Percentiles rank a stretch among this genome's conserved stretches.
phyloP scores from a whole-genome alignment of 2,113 vertebrate species.

The Condylura cristata region DNA sequence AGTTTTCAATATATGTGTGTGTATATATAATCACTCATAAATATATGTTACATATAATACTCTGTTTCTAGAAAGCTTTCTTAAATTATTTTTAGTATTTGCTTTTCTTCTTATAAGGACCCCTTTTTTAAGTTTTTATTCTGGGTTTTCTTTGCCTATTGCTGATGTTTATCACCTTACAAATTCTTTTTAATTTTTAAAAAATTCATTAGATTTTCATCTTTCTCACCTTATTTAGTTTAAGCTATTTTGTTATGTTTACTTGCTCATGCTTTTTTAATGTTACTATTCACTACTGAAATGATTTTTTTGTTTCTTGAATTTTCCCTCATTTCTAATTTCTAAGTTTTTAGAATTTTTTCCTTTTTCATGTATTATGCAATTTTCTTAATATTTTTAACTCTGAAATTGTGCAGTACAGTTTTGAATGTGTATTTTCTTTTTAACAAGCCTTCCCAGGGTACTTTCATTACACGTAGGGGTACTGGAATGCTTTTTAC shows the following conservation, averaged over 20 bases:
- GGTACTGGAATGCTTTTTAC: background rate
- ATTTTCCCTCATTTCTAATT: conserved; percentile 23
- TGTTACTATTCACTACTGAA: conserved; percentile 21
- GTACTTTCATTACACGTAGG: background rate
- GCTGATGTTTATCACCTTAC: background rate
- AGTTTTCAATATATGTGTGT: background rate
- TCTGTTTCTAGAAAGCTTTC: background rate
- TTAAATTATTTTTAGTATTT: conserved; percentile 13
- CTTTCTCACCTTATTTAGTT: background rate
- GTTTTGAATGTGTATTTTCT: background rate
- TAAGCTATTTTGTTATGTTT: conserved; percentile 3
- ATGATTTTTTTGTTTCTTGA: conserved; percentile 7
- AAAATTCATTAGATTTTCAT: background rate
- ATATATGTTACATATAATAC: background rate
- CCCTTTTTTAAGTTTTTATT: background rate
- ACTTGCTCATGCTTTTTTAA: background rate
- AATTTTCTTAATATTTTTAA: conserved; percentile 8
- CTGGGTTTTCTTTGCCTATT: background rate
- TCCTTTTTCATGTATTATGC: background rate
- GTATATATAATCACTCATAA: background rate
- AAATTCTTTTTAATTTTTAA: conserved; percentile 16
- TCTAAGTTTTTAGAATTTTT: conserved; percentile 42
- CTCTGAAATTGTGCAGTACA: background rate
- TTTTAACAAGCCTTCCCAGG: background rate
- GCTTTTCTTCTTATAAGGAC: background rate